These are phyloP conservation scores for Pyrrhia umbra DNA, from an alignment of 2,888 invertebrate genomes.

Conservation along the genomic window DNA sequence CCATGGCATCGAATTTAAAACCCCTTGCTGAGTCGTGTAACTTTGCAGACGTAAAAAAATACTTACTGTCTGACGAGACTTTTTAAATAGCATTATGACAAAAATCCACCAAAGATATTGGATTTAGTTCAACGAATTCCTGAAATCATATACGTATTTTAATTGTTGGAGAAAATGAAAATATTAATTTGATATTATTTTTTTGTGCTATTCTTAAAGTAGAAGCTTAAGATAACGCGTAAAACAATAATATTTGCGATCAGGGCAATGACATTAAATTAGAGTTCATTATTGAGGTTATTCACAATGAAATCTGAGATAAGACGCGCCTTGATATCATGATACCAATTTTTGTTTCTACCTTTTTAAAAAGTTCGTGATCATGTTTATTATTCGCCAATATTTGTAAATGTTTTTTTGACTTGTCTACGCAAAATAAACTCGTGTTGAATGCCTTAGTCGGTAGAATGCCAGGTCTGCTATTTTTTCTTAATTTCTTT, in stretches of 20 bases:
- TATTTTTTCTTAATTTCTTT: no score
- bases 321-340: slow-evolving; percentile 23
- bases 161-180: no score
- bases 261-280: slow-evolving; percentile 20
- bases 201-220: background rate
- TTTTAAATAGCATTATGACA: slow-evolving; percentile 46
- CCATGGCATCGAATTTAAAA: slow-evolving; percentile 32
- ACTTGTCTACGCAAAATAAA: no score
- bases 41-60: slow-evolving; percentile 57
- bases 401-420: no score
- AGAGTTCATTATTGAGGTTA: slow-evolving; percentile 40
- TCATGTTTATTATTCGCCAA: no score
- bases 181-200: background rate
- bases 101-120: slow-evolving; percentile 21
- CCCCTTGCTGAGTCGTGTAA: slow-evolving; percentile 45
- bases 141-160: slow-evolving; percentile 39
- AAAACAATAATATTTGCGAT: slow-evolving; percentile 41
- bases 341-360: background rate
- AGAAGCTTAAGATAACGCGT: slow-evolving; percentile 21
- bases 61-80: slow-evolving; percentile 28
- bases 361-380: background rate
- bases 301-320: slow-evolving; percentile 11
- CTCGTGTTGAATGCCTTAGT: no score
- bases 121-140: slow-evolving; percentile 49
- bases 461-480: no score